Base-by-base conservation (phyloP, 2,888 invertebrate genomes). In the Melinaea menophilus region DNA sequence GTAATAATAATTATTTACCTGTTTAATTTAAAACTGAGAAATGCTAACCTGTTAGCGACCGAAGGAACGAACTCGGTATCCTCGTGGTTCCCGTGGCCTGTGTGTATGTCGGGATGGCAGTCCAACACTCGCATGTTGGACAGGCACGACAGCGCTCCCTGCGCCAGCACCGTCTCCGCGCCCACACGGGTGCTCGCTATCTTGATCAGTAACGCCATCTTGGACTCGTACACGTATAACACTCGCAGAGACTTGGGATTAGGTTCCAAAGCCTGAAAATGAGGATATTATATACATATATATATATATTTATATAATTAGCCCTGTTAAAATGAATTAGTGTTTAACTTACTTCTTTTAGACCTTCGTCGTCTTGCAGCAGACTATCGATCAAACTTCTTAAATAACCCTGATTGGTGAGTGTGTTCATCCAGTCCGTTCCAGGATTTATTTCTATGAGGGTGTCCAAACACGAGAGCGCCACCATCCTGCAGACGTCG, bases 401-500 rank as follows among this genome's bases (percentile, higher is more conserved):
- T 66, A 98, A 82, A 75, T 97, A 97, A 0, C 95, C 94, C 69
- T 87, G 88, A 51, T 87, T 80, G 63, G 84, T 86, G 55, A 91
- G 72, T 41, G 84, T 85, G 63, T 82, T 77, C 80, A 89, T 82
- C 90, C 90, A 90, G n/a, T 86, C 88, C 0, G 94, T 93, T 55
- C 94, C 91, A 3, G 94, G 94, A 73, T 96, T 95, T 68, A 96
- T 88, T 68, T 95, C 94, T 0, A 97, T 89, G 55, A 98, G 87
- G 55, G 95, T 93, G 78, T 97, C 95, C 62, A 98, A 88, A 69
- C 95, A 95, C 0, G 96, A 94, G 71, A 98, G 88, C 0, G 97
- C 95, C 61, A 97, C 91, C 95, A 98, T 97, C 84, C 96, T 94
- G 76, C 96, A 96, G 11, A 98, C 95, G 72, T 97, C 96, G 77